A percentile compares a stretch with the other conserved stretches of the same genome.
Conservation (phyloP, 92 coral and sea anemone genomes). For the Palythoa caribaeorum region DNA sequence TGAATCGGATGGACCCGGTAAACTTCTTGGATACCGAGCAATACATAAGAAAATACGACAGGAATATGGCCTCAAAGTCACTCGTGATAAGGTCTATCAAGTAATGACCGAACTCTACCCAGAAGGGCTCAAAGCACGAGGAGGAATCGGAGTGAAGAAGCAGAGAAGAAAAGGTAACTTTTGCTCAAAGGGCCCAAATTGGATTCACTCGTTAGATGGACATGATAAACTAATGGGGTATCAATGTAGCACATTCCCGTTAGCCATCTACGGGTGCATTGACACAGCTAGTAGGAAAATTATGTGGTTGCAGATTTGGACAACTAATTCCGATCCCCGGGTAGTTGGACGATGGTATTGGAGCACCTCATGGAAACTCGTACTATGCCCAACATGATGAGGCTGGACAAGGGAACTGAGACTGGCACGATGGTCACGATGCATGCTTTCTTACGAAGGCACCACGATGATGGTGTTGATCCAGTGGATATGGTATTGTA, state of each 20-base stretch:
- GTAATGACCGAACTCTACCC: constrained; percentile 54
- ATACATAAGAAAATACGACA: constrained; percentile 10
- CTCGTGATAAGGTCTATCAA: constrained; percentile 15
- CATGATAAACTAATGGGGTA: not conserved
- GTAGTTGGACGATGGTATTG: constrained; percentile 59
- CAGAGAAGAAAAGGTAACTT: constrained; percentile 58
- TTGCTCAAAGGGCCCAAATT: constrained; percentile 54
- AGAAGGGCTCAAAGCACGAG: constrained; percentile 61
- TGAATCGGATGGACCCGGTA: not conserved
- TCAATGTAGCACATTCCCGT: constrained; percentile 29
- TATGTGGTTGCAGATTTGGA: constrained; percentile 27
- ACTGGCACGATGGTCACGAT: constrained; percentile 31
- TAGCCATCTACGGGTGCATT: constrained; percentile 9
- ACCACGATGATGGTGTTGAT: constrained; percentile 44
- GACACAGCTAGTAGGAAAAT: constrained; percentile 18
- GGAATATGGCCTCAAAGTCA: not conserved
- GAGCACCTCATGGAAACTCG: constrained; percentile 54
- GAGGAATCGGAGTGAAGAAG: constrained; percentile 59
- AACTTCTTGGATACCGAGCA: not conserved
- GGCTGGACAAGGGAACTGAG: constrained; percentile 41
- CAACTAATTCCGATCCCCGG: constrained; percentile 10
- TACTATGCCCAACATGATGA: constrained; percentile 43
- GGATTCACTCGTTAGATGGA: constrained; percentile 60
- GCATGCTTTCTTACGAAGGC: constrained; percentile 37
- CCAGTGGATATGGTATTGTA: constrained; percentile 51